These are phyloP conservation scores for Hippocampus zosterae DNA, from an alignment of 2,113 vertebrate species.

Conservation along the genomic window DNA sequence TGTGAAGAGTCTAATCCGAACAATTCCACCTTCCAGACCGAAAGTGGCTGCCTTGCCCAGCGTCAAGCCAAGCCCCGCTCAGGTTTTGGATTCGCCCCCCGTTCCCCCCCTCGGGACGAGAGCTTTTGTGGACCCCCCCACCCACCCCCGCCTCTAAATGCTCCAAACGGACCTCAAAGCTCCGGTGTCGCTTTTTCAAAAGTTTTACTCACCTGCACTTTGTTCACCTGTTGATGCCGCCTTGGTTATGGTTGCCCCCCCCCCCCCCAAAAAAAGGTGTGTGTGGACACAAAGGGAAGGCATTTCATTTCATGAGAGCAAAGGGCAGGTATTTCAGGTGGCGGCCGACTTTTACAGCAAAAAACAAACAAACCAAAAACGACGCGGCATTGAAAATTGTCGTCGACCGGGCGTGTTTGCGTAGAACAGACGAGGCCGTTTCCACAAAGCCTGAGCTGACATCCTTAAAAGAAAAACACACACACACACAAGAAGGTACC, in stretches of 20 bases:
- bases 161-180: constrained; percentile 30
- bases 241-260: constrained; percentile 43
- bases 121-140: constrained; percentile 12
- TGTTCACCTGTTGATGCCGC: constrained; percentile 52
- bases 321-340: constrained; percentile 58
- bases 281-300: constrained; percentile 44
- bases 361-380: constrained; percentile 14
- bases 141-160: constrained; percentile 26
- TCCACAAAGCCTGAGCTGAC: constrained; percentile 71
- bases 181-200: constrained; percentile 36
- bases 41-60: constrained; percentile 56
- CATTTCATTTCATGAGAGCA: no score
- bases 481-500: constrained; percentile 63
- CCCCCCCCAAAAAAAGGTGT: constrained; percentile 37
- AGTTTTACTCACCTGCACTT: constrained; percentile 59
- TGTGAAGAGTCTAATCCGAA: constrained; percentile 67
- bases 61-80: constrained; percentile 37
- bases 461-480: constrained; percentile 72
- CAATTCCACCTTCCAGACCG: constrained; percentile 64
- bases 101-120: constrained; percentile 28
- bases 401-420: constrained; percentile 40
- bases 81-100: constrained; percentile 34
- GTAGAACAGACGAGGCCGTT: constrained; percentile 60
- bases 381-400: neutral
- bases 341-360: constrained; percentile 10